Conservation (phyloP, 1,140 invertebrate species). For the Liolophura sinensis region DNA sequence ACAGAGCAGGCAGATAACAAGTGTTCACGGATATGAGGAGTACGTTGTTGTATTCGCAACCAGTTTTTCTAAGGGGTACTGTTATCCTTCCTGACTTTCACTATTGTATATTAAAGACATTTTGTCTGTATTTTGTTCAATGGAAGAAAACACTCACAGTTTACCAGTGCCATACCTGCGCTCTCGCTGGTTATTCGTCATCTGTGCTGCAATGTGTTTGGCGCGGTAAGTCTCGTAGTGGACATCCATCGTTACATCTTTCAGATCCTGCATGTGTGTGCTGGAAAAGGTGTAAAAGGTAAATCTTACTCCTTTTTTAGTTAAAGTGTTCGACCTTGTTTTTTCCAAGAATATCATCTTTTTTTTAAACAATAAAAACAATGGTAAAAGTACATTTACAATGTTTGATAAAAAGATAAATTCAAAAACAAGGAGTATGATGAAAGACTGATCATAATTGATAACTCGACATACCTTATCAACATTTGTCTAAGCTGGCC, state of each 20-base stretch:
- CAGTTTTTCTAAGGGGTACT: background rate
- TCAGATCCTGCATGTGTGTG: slow-evolving; percentile 61
- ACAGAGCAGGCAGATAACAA: no score
- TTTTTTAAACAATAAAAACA: no score
- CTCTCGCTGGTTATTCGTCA: slow-evolving; percentile 25
- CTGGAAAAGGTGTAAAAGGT: slow-evolving; percentile 26
- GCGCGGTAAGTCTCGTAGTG: slow-evolving; percentile 60
- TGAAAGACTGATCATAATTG: no score
- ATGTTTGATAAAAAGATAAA: no score
- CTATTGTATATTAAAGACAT: no score
- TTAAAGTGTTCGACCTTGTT: no score
- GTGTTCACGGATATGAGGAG: background rate
- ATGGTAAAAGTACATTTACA: no score
- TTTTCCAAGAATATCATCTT: no score
- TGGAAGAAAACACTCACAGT: background rate
- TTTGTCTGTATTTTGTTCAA: background rate
- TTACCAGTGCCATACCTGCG: slow-evolving; percentile 24
- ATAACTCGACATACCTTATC: slow-evolving; percentile 42
- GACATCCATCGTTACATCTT: slow-evolving; percentile 57
- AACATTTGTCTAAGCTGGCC: slow-evolving; percentile 54
- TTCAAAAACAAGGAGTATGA: no score
- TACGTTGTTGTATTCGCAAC: slow-evolving; percentile 2
- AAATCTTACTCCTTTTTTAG: no score
- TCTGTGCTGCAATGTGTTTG: slow-evolving; percentile 43
- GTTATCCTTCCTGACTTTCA: background rate